phyloP scores from a whole-genome alignment of 35 echinoderm and acorn worm species.

The Anneissia japonica region DNA sequence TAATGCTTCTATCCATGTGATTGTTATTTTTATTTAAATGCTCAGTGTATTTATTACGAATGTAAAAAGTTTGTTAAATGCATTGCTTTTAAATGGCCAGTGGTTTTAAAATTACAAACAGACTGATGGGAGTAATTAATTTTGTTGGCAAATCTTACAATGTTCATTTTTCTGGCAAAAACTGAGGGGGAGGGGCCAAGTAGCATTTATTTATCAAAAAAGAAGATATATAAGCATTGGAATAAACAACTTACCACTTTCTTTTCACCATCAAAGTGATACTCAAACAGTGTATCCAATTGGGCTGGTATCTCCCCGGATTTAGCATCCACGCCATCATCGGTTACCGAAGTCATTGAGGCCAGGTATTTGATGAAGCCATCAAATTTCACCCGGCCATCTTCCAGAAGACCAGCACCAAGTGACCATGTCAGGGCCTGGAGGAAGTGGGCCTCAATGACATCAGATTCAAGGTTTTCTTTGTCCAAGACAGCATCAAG shows the following conservation, averaged over 20 bases:
- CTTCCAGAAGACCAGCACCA: slow-evolving; percentile 77
- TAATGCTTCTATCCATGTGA: too few relatives aligned
- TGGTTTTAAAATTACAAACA: too few relatives aligned
- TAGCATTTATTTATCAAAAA: too few relatives aligned
- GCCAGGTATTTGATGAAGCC: slow-evolving; percentile 68
- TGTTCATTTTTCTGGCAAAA: too few relatives aligned
- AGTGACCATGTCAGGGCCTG: slow-evolving; percentile 88
- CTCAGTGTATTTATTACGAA: too few relatives aligned
- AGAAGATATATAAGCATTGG: too few relatives aligned
- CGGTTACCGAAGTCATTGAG: slow-evolving; percentile 53
- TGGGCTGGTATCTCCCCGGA: slow-evolving; percentile 84
- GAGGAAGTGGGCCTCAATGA: slow-evolving; percentile 76
- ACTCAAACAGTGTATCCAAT: slow-evolving; percentile 73
- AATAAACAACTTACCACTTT: slow-evolving; percentile 54
- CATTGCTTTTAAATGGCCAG: too few relatives aligned
- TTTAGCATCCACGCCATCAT: slow-evolving; percentile 62
- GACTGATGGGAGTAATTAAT: too few relatives aligned
- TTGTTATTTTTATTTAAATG: too few relatives aligned
- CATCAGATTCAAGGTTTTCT: slow-evolving; percentile 48
- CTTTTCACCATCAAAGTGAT: slow-evolving; percentile 79
- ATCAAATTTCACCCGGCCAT: slow-evolving; percentile 87
- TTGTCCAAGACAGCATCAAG: slow-evolving; percentile 74
- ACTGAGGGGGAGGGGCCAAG: too few relatives aligned
- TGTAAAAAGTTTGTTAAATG: too few relatives aligned
- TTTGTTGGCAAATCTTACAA: too few relatives aligned